phyloP scores from a whole-genome alignment of 2,888 invertebrate genomes.

The Campoplex capitator region DNA sequence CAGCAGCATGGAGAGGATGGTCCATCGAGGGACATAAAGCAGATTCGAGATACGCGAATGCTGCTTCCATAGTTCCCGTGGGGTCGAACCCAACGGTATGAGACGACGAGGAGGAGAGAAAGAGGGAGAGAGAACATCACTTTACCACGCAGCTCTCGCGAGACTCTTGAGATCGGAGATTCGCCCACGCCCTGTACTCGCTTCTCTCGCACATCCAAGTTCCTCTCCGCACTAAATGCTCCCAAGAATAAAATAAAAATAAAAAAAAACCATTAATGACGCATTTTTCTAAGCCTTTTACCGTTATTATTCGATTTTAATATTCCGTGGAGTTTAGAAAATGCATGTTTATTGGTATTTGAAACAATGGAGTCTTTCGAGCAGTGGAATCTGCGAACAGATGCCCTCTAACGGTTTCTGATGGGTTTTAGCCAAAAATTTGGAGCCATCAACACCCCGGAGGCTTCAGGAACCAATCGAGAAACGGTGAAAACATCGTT shows the following conservation, averaged over 20 bases:
- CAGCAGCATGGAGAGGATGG: conserved; percentile 66
- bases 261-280: background rate
- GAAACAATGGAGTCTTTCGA: background rate
- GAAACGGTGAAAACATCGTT: conserved; percentile 73
- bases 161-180: conserved; percentile 78
- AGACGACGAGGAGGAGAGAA: conserved; percentile 4
- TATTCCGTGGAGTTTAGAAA: background rate
- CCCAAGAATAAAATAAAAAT: conserved; percentile 33
- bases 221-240: conserved; percentile 42
- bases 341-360: background rate
- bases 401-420: conserved; percentile 72
- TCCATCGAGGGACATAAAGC: conserved; percentile 79
- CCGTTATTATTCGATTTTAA: background rate
- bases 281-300: conserved; percentile 5
- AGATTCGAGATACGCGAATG: conserved; percentile 80
- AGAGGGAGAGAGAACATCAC: conserved; percentile 39
- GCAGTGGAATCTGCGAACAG: conserved; percentile 51
- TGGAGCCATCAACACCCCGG: conserved; percentile 12
- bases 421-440: conserved; percentile 66
- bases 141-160: conserved; percentile 62
- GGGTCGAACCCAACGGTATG: conserved; percentile 72
- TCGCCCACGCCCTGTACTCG: conserved; percentile 78
- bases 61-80: conserved; percentile 79
- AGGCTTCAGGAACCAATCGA: conserved; percentile 53
- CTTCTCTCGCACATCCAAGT: conserved; percentile 52